Conservation (phyloP, 1,140 invertebrate genomes). For the Pseudachorutes palmiensis region DNA sequence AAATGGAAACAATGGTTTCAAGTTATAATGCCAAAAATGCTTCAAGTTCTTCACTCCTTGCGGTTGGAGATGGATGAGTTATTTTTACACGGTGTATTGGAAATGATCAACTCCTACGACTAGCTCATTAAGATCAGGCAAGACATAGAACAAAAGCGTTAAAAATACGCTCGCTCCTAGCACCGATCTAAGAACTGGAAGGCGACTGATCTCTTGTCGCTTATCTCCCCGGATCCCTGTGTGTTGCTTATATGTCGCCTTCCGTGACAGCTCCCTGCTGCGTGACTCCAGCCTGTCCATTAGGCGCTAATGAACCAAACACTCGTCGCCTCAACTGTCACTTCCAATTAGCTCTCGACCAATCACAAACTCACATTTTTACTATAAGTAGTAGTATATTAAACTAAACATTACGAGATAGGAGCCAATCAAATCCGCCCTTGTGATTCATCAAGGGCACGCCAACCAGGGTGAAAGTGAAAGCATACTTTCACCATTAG, state of each 20-base stretch:
- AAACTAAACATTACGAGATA: too few relatives aligned
- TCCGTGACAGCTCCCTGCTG: neutral
- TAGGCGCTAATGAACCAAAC: neutral
- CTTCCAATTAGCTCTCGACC: neutral
- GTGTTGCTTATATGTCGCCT: too few relatives aligned
- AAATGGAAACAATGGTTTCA: neutral
- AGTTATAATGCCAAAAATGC: neutral
- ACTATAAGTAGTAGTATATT: neutral
- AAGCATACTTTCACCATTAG: too few relatives aligned
- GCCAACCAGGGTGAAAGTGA: too few relatives aligned
- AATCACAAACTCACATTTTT: neutral
- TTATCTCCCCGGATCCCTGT: too few relatives aligned
- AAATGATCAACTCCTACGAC: neutral
- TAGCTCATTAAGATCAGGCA: neutral
- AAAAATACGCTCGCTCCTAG: too few relatives aligned
- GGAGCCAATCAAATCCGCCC: neutral
- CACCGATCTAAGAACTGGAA: neutral
- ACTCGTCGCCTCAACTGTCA: slow-evolving; percentile 1
- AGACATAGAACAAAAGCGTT: neutral
- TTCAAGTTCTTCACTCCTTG: too few relatives aligned
- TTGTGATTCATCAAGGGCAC: too few relatives aligned
- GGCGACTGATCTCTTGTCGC: too few relatives aligned
- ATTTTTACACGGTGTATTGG: too few relatives aligned
- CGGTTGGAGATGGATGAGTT: neutral
- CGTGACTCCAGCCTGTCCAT: neutral